phyloP scores from a whole-genome alignment of 2,113 vertebrate species.

The Elephantulus edwardii region DNA sequence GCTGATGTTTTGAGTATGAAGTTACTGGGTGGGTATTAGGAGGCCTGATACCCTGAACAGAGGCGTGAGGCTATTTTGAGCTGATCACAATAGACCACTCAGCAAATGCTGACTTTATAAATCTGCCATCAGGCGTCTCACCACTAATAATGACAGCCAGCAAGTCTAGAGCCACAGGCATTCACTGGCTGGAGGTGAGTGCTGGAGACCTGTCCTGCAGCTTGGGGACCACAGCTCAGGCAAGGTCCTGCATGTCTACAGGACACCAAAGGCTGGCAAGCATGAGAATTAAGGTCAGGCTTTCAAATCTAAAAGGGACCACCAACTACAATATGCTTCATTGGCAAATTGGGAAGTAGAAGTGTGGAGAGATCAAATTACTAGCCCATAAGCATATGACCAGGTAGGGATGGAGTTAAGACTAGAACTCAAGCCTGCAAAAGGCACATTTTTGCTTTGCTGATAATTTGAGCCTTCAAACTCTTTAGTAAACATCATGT shows the following conservation, averaged over 20 bases:
- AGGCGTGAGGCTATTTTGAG: conserved; percentile 72
- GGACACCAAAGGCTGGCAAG: background rate
- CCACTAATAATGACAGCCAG: conserved; percentile 51
- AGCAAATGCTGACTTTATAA: conserved; percentile 74
- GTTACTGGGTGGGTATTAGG: conserved; percentile 53
- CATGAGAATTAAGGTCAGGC: background rate
- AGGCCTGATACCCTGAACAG: conserved; percentile 60
- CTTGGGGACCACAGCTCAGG: background rate
- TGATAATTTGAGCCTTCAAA: background rate
- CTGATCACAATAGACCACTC: conserved; percentile 68
- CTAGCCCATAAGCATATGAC: background rate
- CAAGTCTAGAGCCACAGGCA: background rate
- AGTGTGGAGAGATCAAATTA: background rate
- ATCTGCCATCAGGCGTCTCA: conserved; percentile 50
- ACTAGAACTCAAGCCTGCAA: background rate
- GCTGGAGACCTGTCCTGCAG: background rate
- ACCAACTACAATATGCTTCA: fast-evolving
- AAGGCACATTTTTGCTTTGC: background rate
- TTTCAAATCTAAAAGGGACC: background rate
- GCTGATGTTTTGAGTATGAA: conserved; percentile 64
- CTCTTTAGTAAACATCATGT: background rate
- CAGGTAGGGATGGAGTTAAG: background rate
- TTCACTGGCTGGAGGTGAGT: background rate
- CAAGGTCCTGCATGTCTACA: background rate
- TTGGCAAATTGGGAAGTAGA: background rate